Base-by-base conservation (phyloP, 2,797 vertebrate genomes). In the Liasis olivaceus region DNA sequence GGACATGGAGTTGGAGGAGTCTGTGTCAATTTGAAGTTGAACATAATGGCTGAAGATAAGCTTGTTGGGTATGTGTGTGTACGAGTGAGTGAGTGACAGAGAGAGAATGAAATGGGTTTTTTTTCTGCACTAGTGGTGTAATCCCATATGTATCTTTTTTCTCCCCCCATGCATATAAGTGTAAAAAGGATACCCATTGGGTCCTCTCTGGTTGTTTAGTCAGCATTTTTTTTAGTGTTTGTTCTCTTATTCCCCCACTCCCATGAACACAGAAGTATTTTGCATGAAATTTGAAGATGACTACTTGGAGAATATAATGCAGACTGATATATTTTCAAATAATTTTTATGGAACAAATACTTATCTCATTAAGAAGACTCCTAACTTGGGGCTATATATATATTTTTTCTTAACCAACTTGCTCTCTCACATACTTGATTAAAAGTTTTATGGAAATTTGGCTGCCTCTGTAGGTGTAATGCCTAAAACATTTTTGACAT, bases 341-440 rank as follows among this genome's bases (percentile, higher is more conserved):
- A 87, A 94, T 87, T 92, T 92, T 92, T 91, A 94, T 95, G 94
- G 95, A 97, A 95, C 95, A 96, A 96, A 96, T 97, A 89, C 66
- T 91, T 94, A 95, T 91, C 92, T 96, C 93, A 85, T 94, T 92
- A 96, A 95, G 94, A 95, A 94, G 95, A 58, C 54, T 91, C 92
- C 93, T 94, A 88, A 92, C 84, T 91, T 93, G 95, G 94, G 93
- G 95, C 93, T 94, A 93, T 93, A 95, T 91, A 20, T 96, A 28
- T 60, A 56, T 42, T 42, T 42, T 42, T 3, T 42, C 42, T 42
- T 42, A 42, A 42, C 42, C 42, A 42, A 42, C 42, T 42, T 42
- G 42, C 42, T 42, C 42, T 42, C 42, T 42, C 42, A 42, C 42
- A 42, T 42, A 42, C 42, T 42, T 42, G 42, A 42, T 42, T 42